These are phyloP conservation scores for Leiothrix lutea DNA, from an alignment of 2,113 vertebrate species.

Conservation along the genomic window DNA sequence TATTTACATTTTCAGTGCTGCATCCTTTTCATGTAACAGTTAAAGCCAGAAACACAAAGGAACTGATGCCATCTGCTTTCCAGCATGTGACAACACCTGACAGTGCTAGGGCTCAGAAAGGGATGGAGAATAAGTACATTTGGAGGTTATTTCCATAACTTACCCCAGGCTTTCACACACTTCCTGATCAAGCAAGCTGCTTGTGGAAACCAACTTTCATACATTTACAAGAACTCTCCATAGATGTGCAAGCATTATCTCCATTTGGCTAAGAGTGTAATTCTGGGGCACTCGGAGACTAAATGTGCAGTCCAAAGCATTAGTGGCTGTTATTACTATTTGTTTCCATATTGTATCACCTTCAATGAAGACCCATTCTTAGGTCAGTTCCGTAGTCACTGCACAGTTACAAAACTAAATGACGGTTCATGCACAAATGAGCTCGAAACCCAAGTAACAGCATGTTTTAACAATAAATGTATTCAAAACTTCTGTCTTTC, in stretches of 20 bases:
- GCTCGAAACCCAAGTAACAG: background rate
- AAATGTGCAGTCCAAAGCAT: background rate
- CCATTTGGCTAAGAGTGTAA: background rate
- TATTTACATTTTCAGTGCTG: background rate
- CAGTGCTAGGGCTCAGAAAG: background rate
- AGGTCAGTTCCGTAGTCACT: background rate
- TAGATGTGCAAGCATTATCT: background rate
- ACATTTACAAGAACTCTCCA: background rate
- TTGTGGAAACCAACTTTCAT: background rate
- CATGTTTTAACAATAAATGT: background rate
- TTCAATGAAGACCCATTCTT: background rate
- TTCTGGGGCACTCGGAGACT: background rate
- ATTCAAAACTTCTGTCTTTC: slow-evolving; percentile 16
- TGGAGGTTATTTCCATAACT: background rate
- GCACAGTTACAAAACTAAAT: background rate
- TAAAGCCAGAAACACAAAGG: background rate
- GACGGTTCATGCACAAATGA: background rate
- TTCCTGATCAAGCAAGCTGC: background rate
- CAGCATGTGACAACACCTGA: background rate
- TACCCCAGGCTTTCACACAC: background rate
- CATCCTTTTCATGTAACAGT: background rate
- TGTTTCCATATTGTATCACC: background rate
- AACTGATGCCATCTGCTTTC: background rate
- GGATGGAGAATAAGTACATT: background rate
- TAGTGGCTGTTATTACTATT: background rate